Conservation (phyloP, 92 coral and sea anemone genomes). For the Chrysogorgia sp. region DNA sequence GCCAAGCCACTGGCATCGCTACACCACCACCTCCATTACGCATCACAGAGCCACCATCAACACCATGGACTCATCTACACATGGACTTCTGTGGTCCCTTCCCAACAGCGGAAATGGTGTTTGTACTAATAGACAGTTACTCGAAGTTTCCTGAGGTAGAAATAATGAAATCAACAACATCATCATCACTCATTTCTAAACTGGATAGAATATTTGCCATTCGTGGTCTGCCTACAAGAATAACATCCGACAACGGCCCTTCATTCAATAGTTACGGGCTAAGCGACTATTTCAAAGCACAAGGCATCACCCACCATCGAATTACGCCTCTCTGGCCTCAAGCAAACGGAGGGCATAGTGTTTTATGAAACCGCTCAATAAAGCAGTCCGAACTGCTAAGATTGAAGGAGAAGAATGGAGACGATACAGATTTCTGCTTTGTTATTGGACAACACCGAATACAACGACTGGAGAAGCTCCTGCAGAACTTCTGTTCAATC, state of each 20-base stretch:
- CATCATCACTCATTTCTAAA: too few relatives aligned
- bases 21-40: conserved; percentile 22
- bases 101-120: background rate
- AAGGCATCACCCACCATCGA: background rate
- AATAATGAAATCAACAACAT: background rate
- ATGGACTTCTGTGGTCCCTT: conserved; percentile 18
- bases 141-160: conserved; percentile 11
- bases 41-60: background rate
- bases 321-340: background rate
- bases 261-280: too few relatives aligned
- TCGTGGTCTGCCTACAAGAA: too few relatives aligned
- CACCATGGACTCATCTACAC: conserved; percentile 3
- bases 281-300: too few relatives aligned
- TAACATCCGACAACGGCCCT: too few relatives aligned
- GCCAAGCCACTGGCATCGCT: conserved; percentile 13
- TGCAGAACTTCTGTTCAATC: too few relatives aligned
- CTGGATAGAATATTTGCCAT: too few relatives aligned
- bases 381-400: background rate
- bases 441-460: too few relatives aligned
- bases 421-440: too few relatives aligned
- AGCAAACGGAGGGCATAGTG: background rate
- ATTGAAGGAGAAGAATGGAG: background rate
- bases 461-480: too few relatives aligned
- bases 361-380: background rate
- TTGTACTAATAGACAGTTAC: background rate